These are phyloP conservation scores for Caenorhabditis drosophilae DNA, from an alignment of 2,888 invertebrate genomes.

Conservation along the genomic window DNA sequence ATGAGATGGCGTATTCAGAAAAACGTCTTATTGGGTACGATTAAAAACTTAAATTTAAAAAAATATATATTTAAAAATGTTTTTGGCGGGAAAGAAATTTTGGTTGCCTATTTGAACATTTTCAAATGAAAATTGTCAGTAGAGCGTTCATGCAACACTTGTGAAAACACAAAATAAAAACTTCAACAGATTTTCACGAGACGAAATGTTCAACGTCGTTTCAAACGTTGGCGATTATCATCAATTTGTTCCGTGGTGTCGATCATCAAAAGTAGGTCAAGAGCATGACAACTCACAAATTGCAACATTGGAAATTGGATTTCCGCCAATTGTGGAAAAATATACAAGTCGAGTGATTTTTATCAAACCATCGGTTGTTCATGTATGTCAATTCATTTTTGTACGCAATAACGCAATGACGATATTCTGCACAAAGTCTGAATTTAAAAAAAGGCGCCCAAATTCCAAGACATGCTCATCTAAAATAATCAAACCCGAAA, in stretches of 20 bases:
- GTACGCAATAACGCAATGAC: too few species aligned
- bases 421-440: too few species aligned
- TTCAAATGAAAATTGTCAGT: too few species aligned
- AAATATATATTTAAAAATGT: too few species aligned
- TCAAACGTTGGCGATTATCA: slow-evolving; percentile 58
- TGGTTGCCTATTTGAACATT: too few species aligned
- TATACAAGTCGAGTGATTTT: slow-evolving; percentile 63
- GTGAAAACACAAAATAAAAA: too few species aligned
- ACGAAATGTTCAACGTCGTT: slow-evolving; percentile 64
- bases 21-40: slow-evolving; percentile 55
- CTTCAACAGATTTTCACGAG: slow-evolving; percentile 61
- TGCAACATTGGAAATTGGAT: slow-evolving; percentile 60
- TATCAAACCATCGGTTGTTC: slow-evolving; percentile 59
- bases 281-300: slow-evolving; percentile 38
- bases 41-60: too few species aligned
- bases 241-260: slow-evolving; percentile 65
- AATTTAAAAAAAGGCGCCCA: too few species aligned
- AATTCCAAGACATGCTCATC: too few species aligned
- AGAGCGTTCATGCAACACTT: too few species aligned
- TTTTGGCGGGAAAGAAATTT: too few species aligned
- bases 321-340: slow-evolving; percentile 58
- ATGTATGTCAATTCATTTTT: slow-evolving; percentile 33
- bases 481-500: too few species aligned
- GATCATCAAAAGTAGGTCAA: slow-evolving; percentile 37
- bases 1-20: slow-evolving; percentile 55